Conservation (phyloP, 2,113 vertebrate species). For the Cepphus grylle region DNA sequence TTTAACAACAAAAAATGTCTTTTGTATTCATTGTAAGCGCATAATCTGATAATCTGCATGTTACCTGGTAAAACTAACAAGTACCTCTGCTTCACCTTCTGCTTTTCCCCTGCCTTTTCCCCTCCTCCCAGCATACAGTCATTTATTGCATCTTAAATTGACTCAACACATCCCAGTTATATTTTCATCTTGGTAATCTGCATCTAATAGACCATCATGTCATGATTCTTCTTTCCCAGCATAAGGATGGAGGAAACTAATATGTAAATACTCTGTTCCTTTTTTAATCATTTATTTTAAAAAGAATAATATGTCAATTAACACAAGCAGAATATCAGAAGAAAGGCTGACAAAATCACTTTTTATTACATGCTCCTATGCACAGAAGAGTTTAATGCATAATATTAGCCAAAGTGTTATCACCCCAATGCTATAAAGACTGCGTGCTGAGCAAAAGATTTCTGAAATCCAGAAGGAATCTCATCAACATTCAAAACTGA, state of each 20-base stretch:
- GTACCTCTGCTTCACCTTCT: neutral
- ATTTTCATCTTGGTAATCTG: neutral
- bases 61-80: neutral
- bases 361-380: neutral
- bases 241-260: neutral
- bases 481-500: neutral
- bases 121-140: neutral
- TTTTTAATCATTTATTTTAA: neutral
- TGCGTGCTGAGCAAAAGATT: constrained; percentile 20
- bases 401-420: neutral
- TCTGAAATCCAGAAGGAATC: constrained; percentile 29
- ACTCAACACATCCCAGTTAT: neutral
- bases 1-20: neutral
- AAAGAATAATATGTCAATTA: neutral
- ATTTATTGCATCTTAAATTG: neutral
- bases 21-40: neutral
- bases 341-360: neutral
- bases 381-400: neutral
- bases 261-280: neutral
- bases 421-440: neutral
- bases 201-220: neutral
- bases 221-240: neutral
- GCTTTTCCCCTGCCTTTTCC: neutral
- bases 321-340: neutral
- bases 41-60: neutral